These are phyloP conservation scores for Noctua janthina DNA, from an alignment of 2,888 invertebrate species.

Conservation along the genomic window DNA sequence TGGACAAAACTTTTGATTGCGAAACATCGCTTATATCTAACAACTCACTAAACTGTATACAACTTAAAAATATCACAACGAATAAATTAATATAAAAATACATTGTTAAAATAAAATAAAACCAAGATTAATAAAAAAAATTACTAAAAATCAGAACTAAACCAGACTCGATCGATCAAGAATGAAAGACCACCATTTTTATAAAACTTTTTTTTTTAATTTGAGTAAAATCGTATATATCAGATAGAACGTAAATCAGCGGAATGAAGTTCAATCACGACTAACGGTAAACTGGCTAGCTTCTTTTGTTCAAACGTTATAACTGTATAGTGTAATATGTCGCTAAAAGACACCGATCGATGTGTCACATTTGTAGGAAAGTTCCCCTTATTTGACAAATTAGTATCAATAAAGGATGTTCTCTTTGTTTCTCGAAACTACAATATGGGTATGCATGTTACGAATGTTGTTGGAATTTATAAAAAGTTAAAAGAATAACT, in stretches of 20 bases:
- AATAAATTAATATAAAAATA: slow-evolving; percentile 50
- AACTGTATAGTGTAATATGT: slow-evolving; percentile 51
- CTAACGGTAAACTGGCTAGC: slow-evolving; percentile 37
- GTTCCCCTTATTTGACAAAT: slow-evolving; percentile 43
- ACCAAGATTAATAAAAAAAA: not conserved
- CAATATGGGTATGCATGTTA: not conserved
- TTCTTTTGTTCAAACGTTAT: slow-evolving; percentile 46
- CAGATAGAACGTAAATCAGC: slow-evolving; percentile 17
- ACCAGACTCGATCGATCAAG: not conserved
- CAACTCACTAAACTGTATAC: slow-evolving; percentile 63
- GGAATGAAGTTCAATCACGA: slow-evolving; percentile 37
- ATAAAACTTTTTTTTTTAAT: not conserved
- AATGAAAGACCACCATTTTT: not conserved
- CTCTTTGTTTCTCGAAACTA: slow-evolving; percentile 7
- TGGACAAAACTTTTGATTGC: slow-evolving; percentile 84
- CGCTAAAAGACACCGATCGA: slow-evolving; percentile 53
- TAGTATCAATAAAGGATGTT: slow-evolving; percentile 40
- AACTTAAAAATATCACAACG: slow-evolving; percentile 58
- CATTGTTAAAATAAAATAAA: slow-evolving; percentile 49
- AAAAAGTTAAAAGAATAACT: no score
- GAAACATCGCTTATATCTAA: slow-evolving; percentile 43
- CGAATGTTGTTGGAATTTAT: not conserved
- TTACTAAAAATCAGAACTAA: not conserved
- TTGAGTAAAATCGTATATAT: not conserved
- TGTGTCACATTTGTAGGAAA: slow-evolving; percentile 28